Percentiles rank a stretch among this genome's conserved stretches.
Conservation (phyloP, 2,797 vertebrate genomes). For the Limnodromus scolopaceus region DNA sequence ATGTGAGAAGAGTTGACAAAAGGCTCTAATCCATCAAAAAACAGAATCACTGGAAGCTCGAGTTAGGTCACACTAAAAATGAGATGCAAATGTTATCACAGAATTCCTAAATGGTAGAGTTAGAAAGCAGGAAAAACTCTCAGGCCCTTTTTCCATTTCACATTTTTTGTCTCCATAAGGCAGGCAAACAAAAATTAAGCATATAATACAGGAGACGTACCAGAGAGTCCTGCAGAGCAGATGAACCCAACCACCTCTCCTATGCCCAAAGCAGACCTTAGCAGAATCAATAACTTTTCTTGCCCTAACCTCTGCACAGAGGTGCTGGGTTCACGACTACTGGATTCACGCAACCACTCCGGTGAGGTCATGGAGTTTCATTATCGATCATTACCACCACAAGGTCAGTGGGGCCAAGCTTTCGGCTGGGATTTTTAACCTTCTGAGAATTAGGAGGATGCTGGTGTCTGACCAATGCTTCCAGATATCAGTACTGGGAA, state of each 20-base stretch:
- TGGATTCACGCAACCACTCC: accelerated
- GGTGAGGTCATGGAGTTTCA: background rate
- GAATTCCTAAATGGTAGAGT: background rate
- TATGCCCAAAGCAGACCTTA: background rate
- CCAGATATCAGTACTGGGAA: too few species aligned
- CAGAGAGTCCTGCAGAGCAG: background rate
- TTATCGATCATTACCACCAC: accelerated
- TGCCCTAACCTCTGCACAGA: background rate
- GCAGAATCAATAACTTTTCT: background rate
- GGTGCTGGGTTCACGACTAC: background rate
- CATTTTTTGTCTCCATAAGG: too few species aligned
- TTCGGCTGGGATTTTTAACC: background rate
- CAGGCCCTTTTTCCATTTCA: background rate
- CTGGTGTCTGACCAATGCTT: background rate
- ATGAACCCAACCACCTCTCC: background rate
- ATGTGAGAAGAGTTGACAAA: background rate
- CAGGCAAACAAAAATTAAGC: background rate
- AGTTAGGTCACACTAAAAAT: background rate
- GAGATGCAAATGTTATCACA: background rate
- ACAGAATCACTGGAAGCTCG: background rate
- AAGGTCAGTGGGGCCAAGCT: background rate
- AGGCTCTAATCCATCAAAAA: background rate
- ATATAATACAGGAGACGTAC: accelerated
- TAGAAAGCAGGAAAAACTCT: accelerated
- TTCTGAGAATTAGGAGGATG: background rate